These are phyloP conservation scores for Corythoichthys haematopterus DNA, from an alignment of 2,113 vertebrate species.

Conservation along the genomic window DNA sequence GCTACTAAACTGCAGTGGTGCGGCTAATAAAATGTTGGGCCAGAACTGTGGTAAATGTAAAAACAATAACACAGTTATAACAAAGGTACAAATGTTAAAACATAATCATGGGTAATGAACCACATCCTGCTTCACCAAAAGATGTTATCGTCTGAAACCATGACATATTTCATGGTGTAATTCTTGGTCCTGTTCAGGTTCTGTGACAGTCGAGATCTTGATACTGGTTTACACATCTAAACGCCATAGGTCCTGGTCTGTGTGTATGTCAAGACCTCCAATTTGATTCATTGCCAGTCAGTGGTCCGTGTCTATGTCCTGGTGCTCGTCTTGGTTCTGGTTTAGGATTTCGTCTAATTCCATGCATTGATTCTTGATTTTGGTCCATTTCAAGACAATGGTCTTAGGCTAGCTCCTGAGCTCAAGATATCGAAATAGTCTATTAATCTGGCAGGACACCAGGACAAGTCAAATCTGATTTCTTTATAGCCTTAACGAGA, in stretches of 20 bases:
- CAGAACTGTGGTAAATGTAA: neutral
- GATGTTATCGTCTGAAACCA: neutral
- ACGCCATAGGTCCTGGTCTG: neutral
- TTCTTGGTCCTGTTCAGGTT: neutral
- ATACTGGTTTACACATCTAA: neutral
- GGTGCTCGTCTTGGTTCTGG: too few species aligned
- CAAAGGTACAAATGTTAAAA: neutral
- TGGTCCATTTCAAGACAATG: too few species aligned
- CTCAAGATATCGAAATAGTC: too few species aligned
- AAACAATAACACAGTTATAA: neutral
- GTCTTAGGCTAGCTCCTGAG: too few species aligned
- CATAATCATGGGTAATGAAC: neutral
- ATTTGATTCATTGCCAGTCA: neutral
- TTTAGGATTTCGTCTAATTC: neutral
- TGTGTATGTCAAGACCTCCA: neutral
- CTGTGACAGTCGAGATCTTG: too few species aligned
- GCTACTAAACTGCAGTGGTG: neutral
- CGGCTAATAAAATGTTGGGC: neutral
- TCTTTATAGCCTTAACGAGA: too few species aligned
- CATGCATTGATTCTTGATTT: too few species aligned
- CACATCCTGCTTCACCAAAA: neutral
- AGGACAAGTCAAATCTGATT: too few species aligned
- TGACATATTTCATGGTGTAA: neutral
- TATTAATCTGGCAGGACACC: too few species aligned
- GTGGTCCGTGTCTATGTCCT: neutral